phyloP scores from a whole-genome alignment of 2,888 invertebrate genomes.

The Campaea margaritaria region DNA sequence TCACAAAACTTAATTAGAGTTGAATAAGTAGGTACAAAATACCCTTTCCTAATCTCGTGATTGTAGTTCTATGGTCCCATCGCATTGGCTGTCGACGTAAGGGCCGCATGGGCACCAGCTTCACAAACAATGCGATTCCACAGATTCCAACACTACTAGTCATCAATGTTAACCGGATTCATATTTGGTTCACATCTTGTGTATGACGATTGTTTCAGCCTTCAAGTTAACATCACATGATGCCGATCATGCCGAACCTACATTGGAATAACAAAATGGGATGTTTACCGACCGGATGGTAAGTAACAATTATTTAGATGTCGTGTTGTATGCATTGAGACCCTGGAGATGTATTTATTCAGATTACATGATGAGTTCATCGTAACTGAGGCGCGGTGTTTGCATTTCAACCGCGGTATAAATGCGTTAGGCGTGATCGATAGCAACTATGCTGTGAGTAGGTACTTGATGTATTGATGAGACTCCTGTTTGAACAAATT shows the following conservation, averaged over 20 bases:
- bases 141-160: slow-evolving; percentile 14
- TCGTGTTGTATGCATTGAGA: slow-evolving; percentile 37
- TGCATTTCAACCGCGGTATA: not conserved
- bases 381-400: not conserved
- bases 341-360: slow-evolving; percentile 46
- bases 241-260: slow-evolving; percentile 42
- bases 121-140: slow-evolving; percentile 1
- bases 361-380: slow-evolving; percentile 44
- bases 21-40: too few relatives aligned
- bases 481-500: too few relatives aligned
- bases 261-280: slow-evolving; percentile 56
- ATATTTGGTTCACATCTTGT: slow-evolving; percentile 46
- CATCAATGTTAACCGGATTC: slow-evolving; percentile 34
- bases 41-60: too few relatives aligned
- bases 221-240: slow-evolving; percentile 53
- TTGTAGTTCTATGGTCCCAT: too few relatives aligned
- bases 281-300: slow-evolving; percentile 48
- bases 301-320: slow-evolving; percentile 43
- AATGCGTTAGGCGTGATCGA: too few relatives aligned
- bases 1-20: too few relatives aligned
- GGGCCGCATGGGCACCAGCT: too few relatives aligned
- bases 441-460: not conserved
- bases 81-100: too few relatives aligned
- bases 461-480: not conserved
- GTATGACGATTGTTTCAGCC: slow-evolving; percentile 45